Base-by-base conservation (phyloP, 2,888 invertebrate genomes). In the Monochamus alternatus region DNA sequence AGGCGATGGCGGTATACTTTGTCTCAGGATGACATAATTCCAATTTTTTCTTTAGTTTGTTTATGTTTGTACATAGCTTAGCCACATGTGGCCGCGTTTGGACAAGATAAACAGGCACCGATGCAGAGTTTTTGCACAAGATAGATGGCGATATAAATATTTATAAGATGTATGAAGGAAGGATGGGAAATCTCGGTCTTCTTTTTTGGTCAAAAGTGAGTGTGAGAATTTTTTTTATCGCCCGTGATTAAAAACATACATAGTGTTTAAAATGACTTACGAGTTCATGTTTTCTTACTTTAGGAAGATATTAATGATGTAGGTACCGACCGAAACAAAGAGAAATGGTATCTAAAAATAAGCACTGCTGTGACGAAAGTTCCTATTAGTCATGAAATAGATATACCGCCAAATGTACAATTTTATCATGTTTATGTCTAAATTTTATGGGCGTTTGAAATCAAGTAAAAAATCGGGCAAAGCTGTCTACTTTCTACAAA, bases 11-110 rank as follows among this genome's bases (percentile, higher is more conserved):
- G 67, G 47, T 47, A 10, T n/a, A 22, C 77, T 78, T 77, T 78
- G 75, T 75, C 30, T 22, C 47, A 60, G 62, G 82, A 82, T 83
- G 82, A 82, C 81, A 81, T 83, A 82, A 82, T 81, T 79, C 66
- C 74, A 74, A 72, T 80, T 82, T 79, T 69, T 14, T 10, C 7
- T 80, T 77, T 30, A 62, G 67, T 72, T 77, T 80, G 79, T 78
- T 80, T 77, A 76, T 77, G 66, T 72, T 70, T 72, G 77, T 63
- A 52, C 14, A 68, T 59, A 55, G 32, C 58, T 68, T 58, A 52
- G 8, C 43, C 68, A 68, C 58, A 68, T 68, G 68, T 68, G 59
- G 55, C 38, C 38, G 14, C 52, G 32, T 68, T 59, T 44, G 59
- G 43, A 14, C n/a, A 55, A n/a, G 58, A 68, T 38, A 14, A 58